phyloP scores from a whole-genome alignment of 2,113 vertebrate genomes.

The Hymenochirus boettgeri region DNA sequence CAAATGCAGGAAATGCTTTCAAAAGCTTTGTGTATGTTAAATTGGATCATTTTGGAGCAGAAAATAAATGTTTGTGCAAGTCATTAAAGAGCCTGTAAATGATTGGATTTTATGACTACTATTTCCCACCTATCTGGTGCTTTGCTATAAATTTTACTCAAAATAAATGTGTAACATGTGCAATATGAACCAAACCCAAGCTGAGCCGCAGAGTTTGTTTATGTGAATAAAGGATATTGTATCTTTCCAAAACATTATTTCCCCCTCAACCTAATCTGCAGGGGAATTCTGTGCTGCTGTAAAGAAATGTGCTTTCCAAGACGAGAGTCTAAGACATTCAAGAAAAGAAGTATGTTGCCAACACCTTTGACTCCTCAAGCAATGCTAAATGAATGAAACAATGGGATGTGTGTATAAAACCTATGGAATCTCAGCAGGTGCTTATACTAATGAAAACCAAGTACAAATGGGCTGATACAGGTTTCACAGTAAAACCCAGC shows the following conservation, averaged over 20 bases:
- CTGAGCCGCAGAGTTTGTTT: conserved; percentile 10
- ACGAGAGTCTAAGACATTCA: not conserved
- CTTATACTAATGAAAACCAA: conserved; percentile 18
- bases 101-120: conserved; percentile 27
- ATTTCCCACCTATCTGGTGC: conserved; percentile 31
- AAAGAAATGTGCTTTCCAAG: conserved; percentile 15
- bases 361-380: conserved; percentile 18
- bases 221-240: conserved; percentile 20
- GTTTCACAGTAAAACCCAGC: conserved; percentile 15
- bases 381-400: conserved; percentile 27
- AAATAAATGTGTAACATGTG: conserved; percentile 27
- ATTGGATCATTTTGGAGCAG: conserved; percentile 6
- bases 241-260: conserved; percentile 16
- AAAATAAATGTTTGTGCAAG: conserved; percentile 7
- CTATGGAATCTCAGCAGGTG: conserved; percentile 25
- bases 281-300: conserved; percentile 1
- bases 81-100: conserved; percentile 26
- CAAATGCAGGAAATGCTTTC: conserved; percentile 12
- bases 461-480: conserved; percentile 2
- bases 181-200: conserved; percentile 9
- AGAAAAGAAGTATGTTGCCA: not conserved
- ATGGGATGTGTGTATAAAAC: conserved; percentile 16
- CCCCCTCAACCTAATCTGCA: conserved; percentile 24
- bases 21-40: conserved; percentile 11
- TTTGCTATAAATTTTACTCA: conserved; percentile 28